These are phyloP conservation scores for Urocyon cinereoargenteus DNA, from an alignment of 2,797 vertebrate genomes.

Conservation along the genomic window DNA sequence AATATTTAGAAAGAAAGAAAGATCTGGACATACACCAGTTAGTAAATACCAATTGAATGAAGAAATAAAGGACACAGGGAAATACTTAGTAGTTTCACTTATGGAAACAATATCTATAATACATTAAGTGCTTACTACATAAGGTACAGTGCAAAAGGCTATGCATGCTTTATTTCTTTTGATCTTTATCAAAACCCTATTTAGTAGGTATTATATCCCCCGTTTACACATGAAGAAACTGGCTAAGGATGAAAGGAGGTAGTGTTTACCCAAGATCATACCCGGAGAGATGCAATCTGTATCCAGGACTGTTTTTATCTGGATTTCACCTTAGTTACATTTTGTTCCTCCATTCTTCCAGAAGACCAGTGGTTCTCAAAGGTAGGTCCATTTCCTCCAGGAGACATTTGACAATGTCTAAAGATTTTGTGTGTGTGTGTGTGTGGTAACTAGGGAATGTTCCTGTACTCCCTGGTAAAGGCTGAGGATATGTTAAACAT, in stretches of 20 bases:
- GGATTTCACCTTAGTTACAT: background rate
- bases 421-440: background rate
- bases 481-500: background rate
- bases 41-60: conserved; percentile 13
- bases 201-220: background rate
- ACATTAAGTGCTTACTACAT: background rate
- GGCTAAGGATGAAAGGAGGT: conserved; percentile 23
- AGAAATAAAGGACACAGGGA: background rate
- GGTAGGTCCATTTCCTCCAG: background rate
- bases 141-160: background rate
- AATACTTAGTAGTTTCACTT: background rate
- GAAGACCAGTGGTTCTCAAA: background rate
- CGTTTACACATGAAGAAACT: background rate
- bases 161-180: conserved; percentile 26
- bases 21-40: background rate
- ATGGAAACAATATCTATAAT: background rate
- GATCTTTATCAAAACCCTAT: background rate
- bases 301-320: background rate
- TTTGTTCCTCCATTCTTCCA: background rate
- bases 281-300: background rate
- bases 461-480: background rate
- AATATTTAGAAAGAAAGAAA: background rate
- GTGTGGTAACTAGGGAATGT: background rate
- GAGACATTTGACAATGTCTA: background rate
- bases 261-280: background rate